These are phyloP conservation scores for Pseudomyrmex cubaensis DNA, from an alignment of 1,140 invertebrate species.

Conservation along the genomic window DNA sequence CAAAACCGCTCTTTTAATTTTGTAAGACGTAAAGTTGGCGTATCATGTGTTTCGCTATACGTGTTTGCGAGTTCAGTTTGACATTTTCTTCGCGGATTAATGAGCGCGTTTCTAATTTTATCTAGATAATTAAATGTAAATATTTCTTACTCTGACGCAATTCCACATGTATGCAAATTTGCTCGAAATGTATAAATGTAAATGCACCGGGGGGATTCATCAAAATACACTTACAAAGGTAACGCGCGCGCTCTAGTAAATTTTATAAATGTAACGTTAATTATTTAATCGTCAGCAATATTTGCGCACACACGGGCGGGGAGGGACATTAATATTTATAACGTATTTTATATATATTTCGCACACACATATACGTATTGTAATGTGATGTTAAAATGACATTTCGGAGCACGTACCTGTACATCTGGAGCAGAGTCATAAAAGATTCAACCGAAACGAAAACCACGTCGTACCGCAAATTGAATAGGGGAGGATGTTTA, in stretches of 20 bases:
- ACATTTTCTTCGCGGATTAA: not conserved
- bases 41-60: not conserved
- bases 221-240: not conserved
- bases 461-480: not conserved
- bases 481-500: too few species aligned
- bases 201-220: not conserved
- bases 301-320: not conserved
- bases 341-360: not conserved
- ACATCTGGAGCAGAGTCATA: not conserved
- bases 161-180: not conserved
- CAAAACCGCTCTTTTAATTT: too few species aligned
- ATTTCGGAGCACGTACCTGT: not conserved
- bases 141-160: slow-evolving; percentile 24
- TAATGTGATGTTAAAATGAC: slow-evolving; percentile 11
- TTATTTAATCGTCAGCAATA: slow-evolving; percentile 16
- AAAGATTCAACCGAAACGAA: not conserved
- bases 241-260: not conserved
- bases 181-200: too few species aligned
- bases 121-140: slow-evolving; percentile 17
- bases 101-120: not conserved
- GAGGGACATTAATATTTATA: slow-evolving; percentile 33
- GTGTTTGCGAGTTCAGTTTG: not conserved
- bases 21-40: too few species aligned
- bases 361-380: not conserved
- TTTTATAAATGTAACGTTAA: slow-evolving; percentile 47